phyloP scores from a whole-genome alignment of 2,888 invertebrate genomes.

The Tineola bisselliella region DNA sequence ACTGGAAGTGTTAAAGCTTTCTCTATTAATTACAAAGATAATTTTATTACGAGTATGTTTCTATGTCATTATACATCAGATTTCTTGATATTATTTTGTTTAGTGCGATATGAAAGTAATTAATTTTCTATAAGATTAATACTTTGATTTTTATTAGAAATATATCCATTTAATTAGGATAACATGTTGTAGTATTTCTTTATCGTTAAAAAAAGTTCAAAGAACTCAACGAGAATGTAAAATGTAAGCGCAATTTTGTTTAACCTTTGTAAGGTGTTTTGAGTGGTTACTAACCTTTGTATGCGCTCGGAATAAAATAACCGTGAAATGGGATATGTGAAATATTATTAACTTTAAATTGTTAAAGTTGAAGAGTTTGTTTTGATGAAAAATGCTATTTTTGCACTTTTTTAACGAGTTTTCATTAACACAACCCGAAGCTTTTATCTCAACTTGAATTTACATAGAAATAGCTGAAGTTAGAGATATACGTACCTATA shows the following conservation, averaged over 20 bases:
- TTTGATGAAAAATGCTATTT: background rate
- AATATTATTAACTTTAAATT: background rate
- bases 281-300: constrained; percentile 13
- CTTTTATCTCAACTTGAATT: too few species aligned
- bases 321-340: background rate
- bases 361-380: background rate
- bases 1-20: constrained; percentile 33
- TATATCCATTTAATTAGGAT: background rate
- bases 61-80: background rate
- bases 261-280: constrained; percentile 13
- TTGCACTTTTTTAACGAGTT: too few species aligned
- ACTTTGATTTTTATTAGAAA: background rate
- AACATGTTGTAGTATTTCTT: background rate
- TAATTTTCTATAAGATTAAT: too few species aligned
- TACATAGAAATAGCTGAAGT: too few species aligned
- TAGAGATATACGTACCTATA: too few species aligned
- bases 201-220: background rate
- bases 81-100: too few species aligned
- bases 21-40: constrained; percentile 15
- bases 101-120: too few species aligned
- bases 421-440: too few species aligned
- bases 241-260: constrained; percentile 11
- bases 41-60: constrained; percentile 2
- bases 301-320: constrained; percentile 10
- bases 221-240: constrained; percentile 8